Percentiles rank a stretch among this genome's conserved stretches.
These are phyloP conservation scores for Upupa epops DNA, from an alignment of 2,113 vertebrate genomes.

Conservation along the genomic window DNA sequence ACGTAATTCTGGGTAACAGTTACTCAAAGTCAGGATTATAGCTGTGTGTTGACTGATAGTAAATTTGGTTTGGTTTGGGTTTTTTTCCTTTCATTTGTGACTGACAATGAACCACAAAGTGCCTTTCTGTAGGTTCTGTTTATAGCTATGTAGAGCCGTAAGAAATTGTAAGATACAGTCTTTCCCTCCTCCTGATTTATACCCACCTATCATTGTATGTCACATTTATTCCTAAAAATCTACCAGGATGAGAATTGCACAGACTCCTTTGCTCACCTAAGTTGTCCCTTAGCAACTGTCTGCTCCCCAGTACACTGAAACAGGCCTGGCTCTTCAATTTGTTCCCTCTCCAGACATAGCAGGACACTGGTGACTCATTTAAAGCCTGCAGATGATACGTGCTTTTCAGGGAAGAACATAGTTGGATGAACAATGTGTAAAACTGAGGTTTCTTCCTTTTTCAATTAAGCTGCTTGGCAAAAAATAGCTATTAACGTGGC, in stretches of 20 bases:
- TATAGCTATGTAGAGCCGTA: not conserved
- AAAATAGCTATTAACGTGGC: constrained; percentile 19
- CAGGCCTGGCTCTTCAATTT: constrained; percentile 16
- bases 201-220: not conserved
- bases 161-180: not conserved
- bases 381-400: constrained; percentile 20
- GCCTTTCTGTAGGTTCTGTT: not conserved
- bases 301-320: not conserved
- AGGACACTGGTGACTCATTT: constrained; percentile 36
- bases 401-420: constrained; percentile 34
- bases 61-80: not conserved
- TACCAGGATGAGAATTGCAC: not conserved
- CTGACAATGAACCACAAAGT: not conserved
- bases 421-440: constrained; percentile 55
- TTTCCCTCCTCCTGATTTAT: not conserved
- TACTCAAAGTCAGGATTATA: not conserved
- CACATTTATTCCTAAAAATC: not conserved
- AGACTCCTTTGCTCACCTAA: not conserved
- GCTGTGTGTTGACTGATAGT: not conserved
- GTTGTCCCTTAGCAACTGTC: not conserved
- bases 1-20: not conserved
- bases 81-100: not conserved
- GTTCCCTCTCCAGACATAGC: not conserved
- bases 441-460: constrained; percentile 48
- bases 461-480: constrained; percentile 40